Base-by-base conservation (phyloP, 2,888 invertebrate genomes). In the Toxonevra muliebris region DNA sequence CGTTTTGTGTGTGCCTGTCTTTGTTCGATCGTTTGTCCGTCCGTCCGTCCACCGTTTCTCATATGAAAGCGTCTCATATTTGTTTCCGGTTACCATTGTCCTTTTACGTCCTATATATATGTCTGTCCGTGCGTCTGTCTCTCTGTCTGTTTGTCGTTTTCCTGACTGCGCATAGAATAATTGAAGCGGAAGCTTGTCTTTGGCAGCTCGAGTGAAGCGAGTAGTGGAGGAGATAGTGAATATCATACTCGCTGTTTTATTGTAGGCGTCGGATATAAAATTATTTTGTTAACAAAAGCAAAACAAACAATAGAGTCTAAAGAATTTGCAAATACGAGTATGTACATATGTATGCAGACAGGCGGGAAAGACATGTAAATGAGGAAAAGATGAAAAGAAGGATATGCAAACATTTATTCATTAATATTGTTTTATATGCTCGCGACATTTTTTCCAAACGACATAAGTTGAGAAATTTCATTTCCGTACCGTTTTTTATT, bases 141-240 rank as follows among this genome's bases (percentile, higher is more conserved):
- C 7, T 3, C 52, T 43, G 42, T 52, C 43, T 53, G 17, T 42
- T 11, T 17, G 10, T 48, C 54, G 61, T 80, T 77, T 79, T 76
- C 76, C 78, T 76, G 75, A 11, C 48, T 11, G 73, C 71, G 76
- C 75, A 73, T 73, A 73, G 77, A 73, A 80, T 82, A 82, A 81
- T 81, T 81, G 82, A 82, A 82, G 80, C 80, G 81, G 82, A 82
- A 80, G 79, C 79, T 70, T 70, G 73, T 71, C 77, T 77, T 78
- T 76, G 77, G 77, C 77, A 74, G 75, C 75, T 70, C 57, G 42
- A 43, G 15, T 10, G 52, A 40, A 30, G n/a, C 15, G 9, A 12
- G n/a, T 7, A 15, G 15, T 2, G 15, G 41, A 61, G n/a, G 45
- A 20, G 48, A 45, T 62, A 65, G 61, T 58, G 65, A 54, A 42